Conservation (phyloP, 2,888 invertebrate species). For the Synergus gifuensis region DNA sequence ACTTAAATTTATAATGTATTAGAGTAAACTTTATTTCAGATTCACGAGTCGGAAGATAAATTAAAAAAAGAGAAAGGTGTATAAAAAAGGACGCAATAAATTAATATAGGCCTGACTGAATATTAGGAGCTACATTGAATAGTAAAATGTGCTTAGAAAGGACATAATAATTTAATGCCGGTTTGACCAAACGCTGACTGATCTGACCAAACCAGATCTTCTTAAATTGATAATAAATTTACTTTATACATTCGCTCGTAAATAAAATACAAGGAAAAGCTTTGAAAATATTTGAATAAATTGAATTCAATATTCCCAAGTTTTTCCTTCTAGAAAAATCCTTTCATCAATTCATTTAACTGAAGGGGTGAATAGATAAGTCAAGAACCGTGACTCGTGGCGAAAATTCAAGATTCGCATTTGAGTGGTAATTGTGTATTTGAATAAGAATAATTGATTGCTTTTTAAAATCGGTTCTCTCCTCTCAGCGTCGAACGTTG, state of each 20-base stretch:
- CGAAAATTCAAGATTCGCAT: neutral
- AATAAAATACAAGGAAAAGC: neutral
- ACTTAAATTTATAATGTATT: neutral
- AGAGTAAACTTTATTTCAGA: no score
- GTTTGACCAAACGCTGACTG: no score
- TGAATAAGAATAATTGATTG: neutral
- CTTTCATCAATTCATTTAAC: neutral
- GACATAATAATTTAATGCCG: no score
- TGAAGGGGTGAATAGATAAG: neutral
- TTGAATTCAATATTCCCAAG: neutral
- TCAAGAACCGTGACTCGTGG: slow-evolving; percentile 1
- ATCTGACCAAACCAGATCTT: no score
- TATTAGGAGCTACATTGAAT: no score
- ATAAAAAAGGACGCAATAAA: no score
- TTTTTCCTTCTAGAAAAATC: neutral
- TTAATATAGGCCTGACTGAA: neutral
- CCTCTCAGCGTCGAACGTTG: neutral
- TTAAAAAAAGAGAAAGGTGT: no score
- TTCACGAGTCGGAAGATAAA: no score
- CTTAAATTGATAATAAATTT: neutral
- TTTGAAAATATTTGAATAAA: neutral
- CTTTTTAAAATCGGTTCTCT: neutral
- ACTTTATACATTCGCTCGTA: neutral
- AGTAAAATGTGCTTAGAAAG: no score
- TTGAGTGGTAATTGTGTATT: neutral